Percentiles rank a stretch among this genome's conserved stretches.
phyloP scores from a whole-genome alignment of 2,797 vertebrate species.

The Florisuga fusca region DNA sequence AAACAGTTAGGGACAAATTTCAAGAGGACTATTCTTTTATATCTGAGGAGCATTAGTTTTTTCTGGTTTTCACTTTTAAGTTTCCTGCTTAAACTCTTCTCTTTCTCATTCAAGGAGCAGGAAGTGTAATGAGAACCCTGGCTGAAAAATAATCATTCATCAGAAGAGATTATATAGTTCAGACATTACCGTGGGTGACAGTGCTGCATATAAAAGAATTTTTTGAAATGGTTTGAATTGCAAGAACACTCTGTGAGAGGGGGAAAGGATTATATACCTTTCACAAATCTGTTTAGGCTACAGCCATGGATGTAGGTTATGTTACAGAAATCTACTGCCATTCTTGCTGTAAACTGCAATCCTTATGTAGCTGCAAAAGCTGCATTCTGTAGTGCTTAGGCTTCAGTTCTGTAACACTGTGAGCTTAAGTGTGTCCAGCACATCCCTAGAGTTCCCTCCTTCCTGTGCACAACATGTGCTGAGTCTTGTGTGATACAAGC shows the following conservation, averaged over 20 bases:
- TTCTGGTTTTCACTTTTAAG: neutral
- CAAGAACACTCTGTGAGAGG: neutral
- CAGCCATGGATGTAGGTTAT: neutral
- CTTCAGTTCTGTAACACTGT: neutral
- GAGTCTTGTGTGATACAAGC: neutral
- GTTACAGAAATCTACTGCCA: neutral
- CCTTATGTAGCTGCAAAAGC: conserved; percentile 23
- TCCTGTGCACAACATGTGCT: rapidly evolving
- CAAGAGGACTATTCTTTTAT: neutral
- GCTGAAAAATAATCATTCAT: neutral
- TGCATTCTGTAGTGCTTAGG: neutral
- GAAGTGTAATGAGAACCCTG: neutral
- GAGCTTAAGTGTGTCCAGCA: neutral
- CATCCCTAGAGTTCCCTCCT: neutral
- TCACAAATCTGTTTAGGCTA: conserved; percentile 7
- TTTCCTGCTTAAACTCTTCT: neutral
- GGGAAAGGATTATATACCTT: neutral
- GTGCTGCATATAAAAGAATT: neutral
- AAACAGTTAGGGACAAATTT: neutral
- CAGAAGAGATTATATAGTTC: conserved; percentile 4
- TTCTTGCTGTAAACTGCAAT: conserved; percentile 30
- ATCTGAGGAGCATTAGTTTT: neutral
- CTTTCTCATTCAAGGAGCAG: neutral
- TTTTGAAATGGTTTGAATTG: neutral
- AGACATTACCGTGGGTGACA: neutral